Percentiles rank a stretch among this genome's conserved stretches.
phyloP scores from a whole-genome alignment of 2,113 vertebrate species.

The Brachyhypopomus gauderio region DNA sequence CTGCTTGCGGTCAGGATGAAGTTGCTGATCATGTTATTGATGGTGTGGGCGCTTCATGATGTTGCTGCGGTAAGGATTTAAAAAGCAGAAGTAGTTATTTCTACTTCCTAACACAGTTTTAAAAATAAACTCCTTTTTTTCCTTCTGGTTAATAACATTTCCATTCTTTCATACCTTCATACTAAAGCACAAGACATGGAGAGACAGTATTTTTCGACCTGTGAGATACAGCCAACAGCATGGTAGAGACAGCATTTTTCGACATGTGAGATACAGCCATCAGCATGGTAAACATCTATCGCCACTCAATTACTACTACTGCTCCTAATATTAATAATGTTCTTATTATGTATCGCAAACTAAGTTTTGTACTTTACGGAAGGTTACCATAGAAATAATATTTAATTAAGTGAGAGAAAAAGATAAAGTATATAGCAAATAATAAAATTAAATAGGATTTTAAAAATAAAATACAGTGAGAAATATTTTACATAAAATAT shows the following conservation, averaged over 20 bases:
- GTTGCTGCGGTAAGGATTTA: conserved; percentile 37
- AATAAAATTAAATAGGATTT: no score
- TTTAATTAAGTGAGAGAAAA: no score
- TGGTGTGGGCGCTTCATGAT: conserved; percentile 21
- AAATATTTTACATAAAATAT: no score
- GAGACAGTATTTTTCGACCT: neutral
- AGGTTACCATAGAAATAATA: no score
- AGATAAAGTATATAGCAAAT: no score
- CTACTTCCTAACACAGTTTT: conserved; percentile 12
- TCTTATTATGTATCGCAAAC: no score
- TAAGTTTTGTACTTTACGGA: no score
- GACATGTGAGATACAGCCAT: neutral
- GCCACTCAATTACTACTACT: no score
- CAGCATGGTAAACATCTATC: no score
- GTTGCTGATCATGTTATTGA: conserved; percentile 16
- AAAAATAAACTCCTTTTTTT: neutral
- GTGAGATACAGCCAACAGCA: neutral
- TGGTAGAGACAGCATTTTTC: neutral
- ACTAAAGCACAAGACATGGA: neutral
- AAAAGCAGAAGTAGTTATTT: conserved; percentile 30
- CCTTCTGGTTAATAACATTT: conserved; percentile 19
- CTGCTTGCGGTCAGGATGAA: conserved; percentile 35
- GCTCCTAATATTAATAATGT: no score
- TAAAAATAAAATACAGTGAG: no score
- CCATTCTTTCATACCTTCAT: neutral